Conservation (phyloP, 2,888 invertebrate species). For the Apotomis turbidana region DNA sequence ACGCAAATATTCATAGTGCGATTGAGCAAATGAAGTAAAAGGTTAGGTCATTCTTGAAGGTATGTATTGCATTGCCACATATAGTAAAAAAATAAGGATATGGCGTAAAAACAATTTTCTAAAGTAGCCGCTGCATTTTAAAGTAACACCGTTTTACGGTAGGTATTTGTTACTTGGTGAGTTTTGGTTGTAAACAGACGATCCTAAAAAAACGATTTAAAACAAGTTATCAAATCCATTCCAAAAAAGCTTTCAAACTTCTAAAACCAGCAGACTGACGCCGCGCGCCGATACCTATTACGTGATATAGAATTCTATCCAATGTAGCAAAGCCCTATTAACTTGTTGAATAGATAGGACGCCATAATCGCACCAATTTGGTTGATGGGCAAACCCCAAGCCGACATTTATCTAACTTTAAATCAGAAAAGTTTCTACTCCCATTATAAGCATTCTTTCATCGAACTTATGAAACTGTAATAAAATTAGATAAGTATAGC, state of each 20-base stretch:
- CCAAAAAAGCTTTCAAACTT: background rate
- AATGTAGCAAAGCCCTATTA: slow-evolving; percentile 22
- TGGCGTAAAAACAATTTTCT: too few relatives aligned
- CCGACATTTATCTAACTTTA: slow-evolving; percentile 24
- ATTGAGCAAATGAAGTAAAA: too few relatives aligned
- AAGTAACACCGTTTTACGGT: too few relatives aligned
- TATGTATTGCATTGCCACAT: too few relatives aligned
- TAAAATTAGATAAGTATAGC: background rate
- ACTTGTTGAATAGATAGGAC: slow-evolving; percentile 34
- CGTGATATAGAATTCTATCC: slow-evolving; percentile 14
- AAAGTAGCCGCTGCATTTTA: too few relatives aligned
- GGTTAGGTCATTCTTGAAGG: too few relatives aligned
- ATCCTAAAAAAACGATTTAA: too few relatives aligned
- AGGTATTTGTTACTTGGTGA: too few relatives aligned
- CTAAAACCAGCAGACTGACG: background rate
- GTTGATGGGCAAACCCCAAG: slow-evolving; percentile 21
- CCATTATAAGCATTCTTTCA: slow-evolving; percentile 11
- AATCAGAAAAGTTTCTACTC: slow-evolving; percentile 25
- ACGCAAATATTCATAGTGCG: too few relatives aligned
- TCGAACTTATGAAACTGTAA: slow-evolving; percentile 11
- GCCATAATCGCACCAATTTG: slow-evolving; percentile 29
- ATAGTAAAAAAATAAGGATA: too few relatives aligned
- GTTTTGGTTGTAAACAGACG: too few relatives aligned
- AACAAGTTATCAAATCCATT: too few relatives aligned
- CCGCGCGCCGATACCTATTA: background rate